Base-by-base conservation (phyloP, 2,888 invertebrate genomes). In the Pteria penguin region DNA sequence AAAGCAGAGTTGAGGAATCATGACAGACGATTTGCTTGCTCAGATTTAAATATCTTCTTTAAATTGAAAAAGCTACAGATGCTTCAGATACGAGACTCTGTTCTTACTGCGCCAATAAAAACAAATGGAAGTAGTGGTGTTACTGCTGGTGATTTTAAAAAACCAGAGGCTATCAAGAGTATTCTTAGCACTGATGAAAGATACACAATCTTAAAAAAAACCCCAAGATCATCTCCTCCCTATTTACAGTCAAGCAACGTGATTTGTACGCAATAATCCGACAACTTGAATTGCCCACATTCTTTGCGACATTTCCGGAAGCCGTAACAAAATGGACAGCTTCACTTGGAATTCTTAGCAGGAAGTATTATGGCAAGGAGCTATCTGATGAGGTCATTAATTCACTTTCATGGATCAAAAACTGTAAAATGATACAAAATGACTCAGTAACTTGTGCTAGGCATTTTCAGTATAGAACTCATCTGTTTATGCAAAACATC, bases 391-490 rank as follows among this genome's bases (percentile, higher is more conserved):
- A 70, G 4, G 27, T 24, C 24, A 8, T 33, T 22, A 58, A 14
- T 29, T 2, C 3, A 3, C n/a, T 58, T 18, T 4, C 4, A 8
- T 57, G 33, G 55, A 55, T 66, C 24, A 14, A 80, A 26, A 79
- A 76, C 31, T 75, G 33, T 27, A 58, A 72, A 22, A 55, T 81
- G 2, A 79, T 82, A 26, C 57, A 66, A 52, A 77, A 65, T n/a
- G 78, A 82, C 32, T 79, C 82, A 18, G 76, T 79, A 11, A 79
- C 81, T 11, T 80, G 78, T 73, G 76, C 81, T 4, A 67, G 81
- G 36, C 75, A 83, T 62, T 83, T 81, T 61, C 72, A 81, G 26
- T 70, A 74, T 36, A 62, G 67, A 58, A 71, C 81, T 8, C 66
- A 80, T 52, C 54, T 65, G 24, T 73, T 82, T 14, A 60, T 82